Base-by-base conservation (phyloP, 2,888 invertebrate species). In the Dasypogon diadema region DNA sequence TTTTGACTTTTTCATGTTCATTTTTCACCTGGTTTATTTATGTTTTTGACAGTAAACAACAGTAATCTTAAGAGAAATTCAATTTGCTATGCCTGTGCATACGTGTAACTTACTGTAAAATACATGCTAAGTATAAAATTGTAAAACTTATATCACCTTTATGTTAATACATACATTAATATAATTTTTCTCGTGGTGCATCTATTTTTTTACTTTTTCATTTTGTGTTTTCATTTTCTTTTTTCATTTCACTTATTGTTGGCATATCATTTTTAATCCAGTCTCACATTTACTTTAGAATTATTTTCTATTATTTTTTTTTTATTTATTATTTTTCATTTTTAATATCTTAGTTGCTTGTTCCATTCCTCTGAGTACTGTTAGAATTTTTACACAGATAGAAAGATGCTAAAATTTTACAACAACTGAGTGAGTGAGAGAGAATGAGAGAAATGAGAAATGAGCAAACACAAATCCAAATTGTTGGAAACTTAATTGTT, bases 101-200 rank as follows among this genome's bases (percentile, higher is more conserved):
- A 37, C 18, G 21, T 60, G 60, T 60, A 37, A 14, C 65, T 65
- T 65, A 65, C 48, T 24, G 48, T 65, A 65, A 60, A 60, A 48
- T 65, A 65, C 65, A 65, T 48, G 65, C 65, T 65, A 65, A 65
- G 65, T 65, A 65, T 65, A 65, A 65, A 65, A 65, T 65, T 65
- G 65, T 65, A 65, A 65, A 65, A 65, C 65, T 65, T 65, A 65
- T 65, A 65, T 65, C 65, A 65, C 65, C 22, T 65, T 48, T 65
- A 63, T 63, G 42, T 42, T 63, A 6, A 30, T 30, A 30, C 34
- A 30, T 30, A 42, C n/a, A 65, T 65, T 24, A 22, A 65, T 65
- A 65, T 65, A 65, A 24, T 16, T n/a, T 65, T 65, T 65, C 14
- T 65, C 65, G 46, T 65, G 65, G 65, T 46, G 46, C 65, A 37